phyloP scores from a whole-genome alignment of 2,797 vertebrate genomes.

The Craterocephalus amniculus region DNA sequence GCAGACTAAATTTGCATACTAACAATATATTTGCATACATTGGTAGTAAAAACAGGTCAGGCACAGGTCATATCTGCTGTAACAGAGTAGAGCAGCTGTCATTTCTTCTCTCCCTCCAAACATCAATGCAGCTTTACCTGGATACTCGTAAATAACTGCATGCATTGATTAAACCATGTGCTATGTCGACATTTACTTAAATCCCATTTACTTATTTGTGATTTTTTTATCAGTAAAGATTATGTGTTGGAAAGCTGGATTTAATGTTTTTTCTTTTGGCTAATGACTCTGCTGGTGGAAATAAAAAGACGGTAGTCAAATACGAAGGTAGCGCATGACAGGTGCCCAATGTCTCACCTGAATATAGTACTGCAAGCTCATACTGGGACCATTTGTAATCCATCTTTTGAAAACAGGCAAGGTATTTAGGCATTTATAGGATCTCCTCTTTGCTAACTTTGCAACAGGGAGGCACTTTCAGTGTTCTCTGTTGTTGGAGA shows the following conservation, averaged over 20 bases:
- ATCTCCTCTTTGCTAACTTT: background rate
- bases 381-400: background rate
- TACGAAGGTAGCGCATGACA: background rate
- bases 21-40: constrained; percentile 64
- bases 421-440: background rate
- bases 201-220: constrained; percentile 7
- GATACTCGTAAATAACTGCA: constrained; percentile 1
- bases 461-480: background rate
- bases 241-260: background rate
- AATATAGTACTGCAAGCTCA: background rate
- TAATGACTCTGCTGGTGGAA: constrained; percentile 9
- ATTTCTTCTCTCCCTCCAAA: constrained; percentile 11
- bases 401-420: background rate
- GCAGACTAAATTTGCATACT: constrained; percentile 61
- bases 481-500: background rate
- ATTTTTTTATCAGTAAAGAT: constrained; percentile 8
- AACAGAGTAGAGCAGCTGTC: constrained; percentile 11
- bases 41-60: constrained; percentile 46
- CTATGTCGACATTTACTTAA: constrained; percentile 4
- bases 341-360: constrained; percentile 1
- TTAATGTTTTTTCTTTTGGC: background rate
- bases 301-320: constrained; percentile 12
- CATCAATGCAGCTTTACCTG: constrained; percentile 2
- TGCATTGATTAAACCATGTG: constrained; percentile 2
- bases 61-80: constrained; percentile 22